Evolutionary conservation across 2,888 invertebrate genomes (phyloP).

Genomic region (Caenorhabditis panamensis): DNA sequence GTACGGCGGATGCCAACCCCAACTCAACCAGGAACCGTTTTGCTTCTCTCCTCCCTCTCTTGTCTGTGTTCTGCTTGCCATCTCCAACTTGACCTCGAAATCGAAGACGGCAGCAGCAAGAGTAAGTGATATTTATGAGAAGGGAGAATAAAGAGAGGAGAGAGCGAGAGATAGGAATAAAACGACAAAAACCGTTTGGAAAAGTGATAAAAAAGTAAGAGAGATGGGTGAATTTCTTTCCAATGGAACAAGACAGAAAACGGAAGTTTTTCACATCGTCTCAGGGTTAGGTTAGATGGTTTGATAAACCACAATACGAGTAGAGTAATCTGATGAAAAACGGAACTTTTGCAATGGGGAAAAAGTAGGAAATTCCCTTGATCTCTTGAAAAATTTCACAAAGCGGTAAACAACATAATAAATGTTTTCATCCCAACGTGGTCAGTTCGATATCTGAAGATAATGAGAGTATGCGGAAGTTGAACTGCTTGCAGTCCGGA

Average conservation of each 20-base stretch:
- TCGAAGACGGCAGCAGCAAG: conserved; percentile 29
- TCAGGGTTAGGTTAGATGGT: conserved; percentile 12
- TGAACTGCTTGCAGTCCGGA: neutral
- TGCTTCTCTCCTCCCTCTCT: conserved; percentile 39
- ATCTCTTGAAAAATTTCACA: conserved; percentile 4
- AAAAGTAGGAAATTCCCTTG: conserved; percentile 8
- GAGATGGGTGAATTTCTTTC: conserved; percentile 17
- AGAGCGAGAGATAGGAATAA: conserved; percentile 5
- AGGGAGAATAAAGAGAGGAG: conserved; percentile 9
- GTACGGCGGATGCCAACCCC: conserved; percentile 36
- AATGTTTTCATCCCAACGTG: conserved; percentile 8
- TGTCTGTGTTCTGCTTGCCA: conserved; percentile 40
- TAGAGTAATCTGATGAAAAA: conserved; percentile 53
- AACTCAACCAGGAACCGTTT: conserved; percentile 62
- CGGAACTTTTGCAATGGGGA: conserved; percentile 24
- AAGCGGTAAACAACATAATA: conserved; percentile 11
- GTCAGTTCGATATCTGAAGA: neutral
- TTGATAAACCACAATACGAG: conserved; percentile 22
- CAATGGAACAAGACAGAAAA: conserved; percentile 48
- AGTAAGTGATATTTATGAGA: conserved; percentile 48
- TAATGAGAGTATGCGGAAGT: neutral
- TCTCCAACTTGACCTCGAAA: conserved; percentile 53
- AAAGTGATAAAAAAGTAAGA: conserved; percentile 57
- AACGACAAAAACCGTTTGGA: conserved; percentile 51
- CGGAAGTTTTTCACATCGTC: conserved; percentile 41